These are phyloP conservation scores for Cliona cf. orientalis DNA, from an alignment of 37 sponge, comb jelly and placozoan genomes.

Conservation along the genomic window DNA sequence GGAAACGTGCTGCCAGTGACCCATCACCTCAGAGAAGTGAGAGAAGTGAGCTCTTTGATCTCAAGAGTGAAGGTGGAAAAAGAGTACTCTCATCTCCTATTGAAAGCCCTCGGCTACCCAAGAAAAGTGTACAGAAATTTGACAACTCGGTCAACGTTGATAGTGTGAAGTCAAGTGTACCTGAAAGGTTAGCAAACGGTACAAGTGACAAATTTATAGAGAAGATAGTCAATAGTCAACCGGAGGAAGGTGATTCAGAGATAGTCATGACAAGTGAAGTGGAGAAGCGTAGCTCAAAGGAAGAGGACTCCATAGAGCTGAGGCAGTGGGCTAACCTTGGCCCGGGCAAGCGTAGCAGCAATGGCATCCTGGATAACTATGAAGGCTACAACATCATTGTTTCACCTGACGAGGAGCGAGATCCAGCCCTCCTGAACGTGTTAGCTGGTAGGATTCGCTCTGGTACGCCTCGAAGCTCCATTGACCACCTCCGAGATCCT, in stretches of 20 bases:
- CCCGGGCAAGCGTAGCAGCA: conserved; percentile 9
- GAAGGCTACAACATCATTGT: conserved; percentile 15
- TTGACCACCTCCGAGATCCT: background rate
- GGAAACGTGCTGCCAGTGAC: conserved; percentile 2
- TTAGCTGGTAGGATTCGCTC: conserved; percentile 8
- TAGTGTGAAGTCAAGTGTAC: background rate
- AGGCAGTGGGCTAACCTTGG: background rate
- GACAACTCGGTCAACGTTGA: too few species aligned
- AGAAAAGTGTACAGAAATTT: too few species aligned
- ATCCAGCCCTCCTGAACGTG: conserved; percentile 12
- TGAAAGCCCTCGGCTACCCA: too few species aligned
- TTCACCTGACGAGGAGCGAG: background rate
- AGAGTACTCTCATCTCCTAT: too few species aligned
- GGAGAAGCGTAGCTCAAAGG: background rate
- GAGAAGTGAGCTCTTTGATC: background rate
- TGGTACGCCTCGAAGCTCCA: background rate
- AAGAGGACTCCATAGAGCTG: background rate
- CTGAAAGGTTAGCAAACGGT: background rate
- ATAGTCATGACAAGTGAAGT: background rate
- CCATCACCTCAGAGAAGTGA: background rate
- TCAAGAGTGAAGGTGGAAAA: too few species aligned
- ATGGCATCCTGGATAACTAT: conserved; percentile 13
- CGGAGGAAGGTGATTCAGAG: background rate
- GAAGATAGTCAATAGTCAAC: background rate
- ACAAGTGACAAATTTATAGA: background rate